Conservation (phyloP, 2,888 invertebrate species). For the Tipula lateralis region DNA sequence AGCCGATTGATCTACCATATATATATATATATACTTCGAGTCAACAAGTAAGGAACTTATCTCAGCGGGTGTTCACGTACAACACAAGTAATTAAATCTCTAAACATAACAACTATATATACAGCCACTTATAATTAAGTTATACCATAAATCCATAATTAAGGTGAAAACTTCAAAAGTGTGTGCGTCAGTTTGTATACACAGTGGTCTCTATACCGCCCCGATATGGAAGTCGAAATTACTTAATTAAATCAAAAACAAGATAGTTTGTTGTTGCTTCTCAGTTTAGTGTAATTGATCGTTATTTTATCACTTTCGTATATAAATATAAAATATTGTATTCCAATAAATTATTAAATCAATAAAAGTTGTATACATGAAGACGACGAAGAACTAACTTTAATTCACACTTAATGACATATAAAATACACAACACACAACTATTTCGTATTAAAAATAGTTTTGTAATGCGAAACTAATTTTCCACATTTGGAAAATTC, state of each 20-base stretch:
- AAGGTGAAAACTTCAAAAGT: background rate
- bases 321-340: background rate
- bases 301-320: background rate
- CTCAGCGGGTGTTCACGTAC: too few species aligned
- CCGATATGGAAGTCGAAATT: background rate
- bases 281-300: background rate
- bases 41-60: too few species aligned
- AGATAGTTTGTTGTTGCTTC: background rate
- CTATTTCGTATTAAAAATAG: background rate
- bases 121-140: too few species aligned
- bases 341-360: background rate
- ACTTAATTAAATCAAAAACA: constrained; percentile 1
- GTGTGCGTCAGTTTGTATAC: background rate
- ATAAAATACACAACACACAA: too few species aligned
- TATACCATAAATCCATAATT: too few species aligned
- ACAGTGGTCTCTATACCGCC: background rate
- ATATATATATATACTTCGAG: too few species aligned
- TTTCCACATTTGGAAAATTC: background rate
- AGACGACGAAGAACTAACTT: background rate
- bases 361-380: background rate
- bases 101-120: too few species aligned
- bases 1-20: too few species aligned
- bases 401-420: background rate
- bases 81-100: too few species aligned
- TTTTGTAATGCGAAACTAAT: background rate